Evolutionary conservation across 2,797 vertebrate species (phyloP).

Genomic region (Paramormyrops hopkinsi): DNA sequence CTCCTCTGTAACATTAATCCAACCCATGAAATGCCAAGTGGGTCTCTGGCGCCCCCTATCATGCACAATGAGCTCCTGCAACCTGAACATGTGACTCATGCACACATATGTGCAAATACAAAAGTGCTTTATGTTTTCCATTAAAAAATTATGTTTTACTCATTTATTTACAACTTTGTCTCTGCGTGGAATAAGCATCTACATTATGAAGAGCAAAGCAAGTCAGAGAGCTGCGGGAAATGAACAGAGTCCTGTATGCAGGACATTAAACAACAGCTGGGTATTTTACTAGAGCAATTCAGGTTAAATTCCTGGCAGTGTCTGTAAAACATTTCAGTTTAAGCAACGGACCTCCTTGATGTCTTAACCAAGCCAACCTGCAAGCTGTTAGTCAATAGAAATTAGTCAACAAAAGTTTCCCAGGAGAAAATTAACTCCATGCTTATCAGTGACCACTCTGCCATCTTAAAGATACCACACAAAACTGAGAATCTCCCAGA

Average conservation of each 20-base stretch:
- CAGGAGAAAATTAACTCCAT: not conserved
- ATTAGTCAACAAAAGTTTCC: not conserved
- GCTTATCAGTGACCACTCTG: not conserved
- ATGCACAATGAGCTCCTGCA: not conserved
- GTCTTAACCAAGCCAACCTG: not conserved
- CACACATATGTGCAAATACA: not conserved
- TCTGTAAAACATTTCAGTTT: not conserved
- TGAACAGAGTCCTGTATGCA: not conserved
- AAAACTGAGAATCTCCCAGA: not conserved
- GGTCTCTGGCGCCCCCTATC: conserved; percentile 2
- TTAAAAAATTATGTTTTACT: not conserved
- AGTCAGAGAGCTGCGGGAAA: not conserved
- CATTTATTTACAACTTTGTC: not conserved
- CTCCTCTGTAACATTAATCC: conserved; percentile 1
- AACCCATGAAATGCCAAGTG: not conserved
- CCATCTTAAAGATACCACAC: not conserved
- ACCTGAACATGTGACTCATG: not conserved
- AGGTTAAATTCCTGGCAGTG: not conserved
- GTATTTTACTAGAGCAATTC: not conserved
- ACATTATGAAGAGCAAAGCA: not conserved
- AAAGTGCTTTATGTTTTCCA: not conserved
- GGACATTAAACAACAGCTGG: not conserved
- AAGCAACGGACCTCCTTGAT: not conserved
- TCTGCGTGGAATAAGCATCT: not conserved
- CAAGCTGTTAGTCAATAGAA: not conserved